Percentiles rank a stretch among this genome's conserved stretches.
phyloP scores from a whole-genome alignment of 1,140 invertebrate genomes.

The Diploscapter pachys region DNA sequence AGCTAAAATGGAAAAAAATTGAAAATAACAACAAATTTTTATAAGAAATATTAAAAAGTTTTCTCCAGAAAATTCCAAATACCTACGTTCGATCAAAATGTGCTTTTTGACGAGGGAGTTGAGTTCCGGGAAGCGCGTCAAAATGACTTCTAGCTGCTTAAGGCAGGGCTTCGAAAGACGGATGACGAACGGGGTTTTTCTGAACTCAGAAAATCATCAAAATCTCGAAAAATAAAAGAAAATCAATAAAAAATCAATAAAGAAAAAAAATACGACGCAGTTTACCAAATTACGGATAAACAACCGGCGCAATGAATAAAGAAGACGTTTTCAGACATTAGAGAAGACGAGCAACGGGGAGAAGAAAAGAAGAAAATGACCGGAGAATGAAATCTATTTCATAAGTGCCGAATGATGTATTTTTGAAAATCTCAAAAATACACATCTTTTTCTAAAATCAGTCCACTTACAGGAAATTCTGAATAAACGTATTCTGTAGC shows the following conservation, averaged over 20 bases:
- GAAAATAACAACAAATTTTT: slow-evolving; percentile 6
- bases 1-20: not conserved
- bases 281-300: not conserved
- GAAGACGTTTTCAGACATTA: too few relatives aligned
- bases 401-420: too few relatives aligned
- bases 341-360: too few relatives aligned
- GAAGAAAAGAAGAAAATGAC: too few relatives aligned
- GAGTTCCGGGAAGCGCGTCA: slow-evolving; percentile 18
- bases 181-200: slow-evolving; percentile 31
- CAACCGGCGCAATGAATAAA: not conserved
- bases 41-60: not conserved
- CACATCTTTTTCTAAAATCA: too few relatives aligned
- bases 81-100: slow-evolving; percentile 33
- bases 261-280: not conserved
- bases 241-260: slow-evolving; percentile 6
- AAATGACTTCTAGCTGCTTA: slow-evolving; percentile 33
- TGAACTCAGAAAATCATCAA: slow-evolving; percentile 2
- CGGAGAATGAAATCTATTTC: too few relatives aligned
- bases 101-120: slow-evolving; percentile 37
- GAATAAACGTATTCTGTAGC: too few relatives aligned
- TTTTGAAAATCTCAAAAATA: too few relatives aligned
- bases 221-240: slow-evolving; percentile 4
- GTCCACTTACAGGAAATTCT: too few relatives aligned
- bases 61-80: not conserved
- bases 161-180: slow-evolving; percentile 26